Evolutionary conservation across 1,140 invertebrate species (phyloP), one percentile per base, ranked within the genome.

Genomic region (Pogonomyrmex californicus): DNA sequence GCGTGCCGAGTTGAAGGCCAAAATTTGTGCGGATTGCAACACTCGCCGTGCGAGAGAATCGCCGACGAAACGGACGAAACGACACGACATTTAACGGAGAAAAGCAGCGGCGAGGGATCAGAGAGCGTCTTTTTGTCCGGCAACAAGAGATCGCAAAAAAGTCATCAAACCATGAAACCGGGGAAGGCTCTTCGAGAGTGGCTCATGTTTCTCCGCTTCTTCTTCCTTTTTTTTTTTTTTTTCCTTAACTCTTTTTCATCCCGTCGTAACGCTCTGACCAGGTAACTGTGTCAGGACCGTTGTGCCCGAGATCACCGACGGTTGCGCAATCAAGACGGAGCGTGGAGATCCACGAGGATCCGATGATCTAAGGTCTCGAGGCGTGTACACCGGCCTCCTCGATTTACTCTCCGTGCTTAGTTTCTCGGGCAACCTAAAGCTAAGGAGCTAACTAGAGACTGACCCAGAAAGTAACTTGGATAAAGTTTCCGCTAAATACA

Each of bases 201-300:
- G 70, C 65, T 91, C 77, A 78, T 76, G 86, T 90, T 88, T 91
- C 89, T 90, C 85, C 85, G 62, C 51, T 79, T 85, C 63, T 66
- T 71, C 75, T 44, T 75, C 38, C 5, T 75, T 10, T 30, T 14
- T n/a, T 75, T 56, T 12, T 17, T 58, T 41, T 17, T 47, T 71
- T 14, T 76, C 36, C 65, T 76, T 62, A 81, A 5, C 77, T 83
- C 65, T 68, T 90, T 65, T 81, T 79, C 63, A 83, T 88, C 77
- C 36, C 63, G 63, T 41, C 77, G 82, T 82, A 88, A 75, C 87
- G 90, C 68, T 81, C 90, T 88, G 89, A 91, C 83, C 89, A 90
- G 85, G 90, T 93, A 94, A 93, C 91, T 92, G 92, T 93, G 91
- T 93, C 92, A 94, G 93, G 90, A 93, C 92, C 79, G 88, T 63